These are phyloP conservation scores for Holcopasites calliopsidis DNA, from an alignment of 1,140 invertebrate genomes.

Conservation along the genomic window DNA sequence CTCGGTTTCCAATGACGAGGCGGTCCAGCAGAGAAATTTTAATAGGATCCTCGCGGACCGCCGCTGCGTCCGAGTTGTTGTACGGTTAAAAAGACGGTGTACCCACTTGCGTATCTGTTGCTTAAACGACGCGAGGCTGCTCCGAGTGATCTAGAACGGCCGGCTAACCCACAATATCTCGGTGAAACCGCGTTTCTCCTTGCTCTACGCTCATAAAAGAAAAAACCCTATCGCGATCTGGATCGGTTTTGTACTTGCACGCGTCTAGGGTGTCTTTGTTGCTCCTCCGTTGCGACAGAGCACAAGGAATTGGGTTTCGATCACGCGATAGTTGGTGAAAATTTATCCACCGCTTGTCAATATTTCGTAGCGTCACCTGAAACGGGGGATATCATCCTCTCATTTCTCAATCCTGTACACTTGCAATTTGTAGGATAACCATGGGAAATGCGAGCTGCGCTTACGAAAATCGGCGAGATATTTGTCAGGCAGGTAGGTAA, in stretches of 20 bases:
- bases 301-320: conserved; percentile 1
- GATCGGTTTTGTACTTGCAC: too few relatives aligned
- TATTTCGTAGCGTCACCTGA: background rate
- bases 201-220: background rate
- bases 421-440: background rate
- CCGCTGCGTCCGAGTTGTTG: background rate
- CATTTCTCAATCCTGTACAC: background rate
- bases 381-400: background rate
- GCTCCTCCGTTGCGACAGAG: background rate
- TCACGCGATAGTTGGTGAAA: background rate
- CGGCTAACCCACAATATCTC: conserved; percentile 2
- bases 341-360: background rate
- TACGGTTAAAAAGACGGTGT: background rate
- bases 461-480: too few relatives aligned
- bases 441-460: background rate
- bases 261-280: too few relatives aligned
- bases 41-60: conserved; percentile 16
- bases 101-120: background rate
- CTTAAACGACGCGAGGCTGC: background rate
- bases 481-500: too few relatives aligned
- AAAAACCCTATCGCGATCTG: background rate
- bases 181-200: background rate
- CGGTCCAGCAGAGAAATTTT: conserved; percentile 28
- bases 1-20: background rate
- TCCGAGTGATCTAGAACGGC: background rate